Conservation (phyloP, 2,797 vertebrate species). For the Stomatorhinus walkeri region DNA sequence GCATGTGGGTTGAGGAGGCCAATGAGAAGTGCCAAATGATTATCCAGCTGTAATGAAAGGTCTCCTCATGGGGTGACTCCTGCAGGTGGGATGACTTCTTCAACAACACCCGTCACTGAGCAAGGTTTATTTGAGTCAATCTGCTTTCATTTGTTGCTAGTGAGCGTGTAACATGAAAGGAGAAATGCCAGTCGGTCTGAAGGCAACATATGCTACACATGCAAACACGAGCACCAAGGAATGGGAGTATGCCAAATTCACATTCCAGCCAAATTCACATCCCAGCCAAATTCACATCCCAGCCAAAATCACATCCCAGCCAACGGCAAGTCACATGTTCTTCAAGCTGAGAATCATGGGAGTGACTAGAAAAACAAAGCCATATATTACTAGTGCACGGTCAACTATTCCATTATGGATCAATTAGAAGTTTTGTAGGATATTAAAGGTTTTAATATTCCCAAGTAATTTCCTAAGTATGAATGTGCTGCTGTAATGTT, state of each 20-base stretch:
- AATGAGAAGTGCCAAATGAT: not conserved
- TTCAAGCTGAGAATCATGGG: not conserved
- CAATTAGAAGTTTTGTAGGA: not conserved
- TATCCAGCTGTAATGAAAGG: not conserved
- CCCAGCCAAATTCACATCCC: not conserved
- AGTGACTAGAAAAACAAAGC: not conserved
- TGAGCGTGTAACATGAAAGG: not conserved
- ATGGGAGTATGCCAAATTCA: not conserved
- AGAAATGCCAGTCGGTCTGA: not conserved
- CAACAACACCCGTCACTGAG: not conserved
- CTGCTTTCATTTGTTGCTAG: not conserved
- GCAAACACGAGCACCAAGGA: not conserved
- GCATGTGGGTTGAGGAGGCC: not conserved
- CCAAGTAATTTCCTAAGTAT: not conserved
- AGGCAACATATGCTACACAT: not conserved
- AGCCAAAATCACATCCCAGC: not conserved
- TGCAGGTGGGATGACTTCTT: not conserved
- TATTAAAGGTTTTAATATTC: not conserved
- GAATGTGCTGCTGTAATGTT: not conserved
- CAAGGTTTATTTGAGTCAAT: not conserved
- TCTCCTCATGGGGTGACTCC: not conserved
- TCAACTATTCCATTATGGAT: not conserved
- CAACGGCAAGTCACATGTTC: not conserved
- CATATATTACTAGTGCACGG: not conserved
- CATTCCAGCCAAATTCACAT: constrained; percentile 1